A percentile compares a stretch with the other conserved stretches of the same genome.
phyloP scores from a whole-genome alignment of 2,797 vertebrate genomes.

The Petrocephalus schoutedeni region DNA sequence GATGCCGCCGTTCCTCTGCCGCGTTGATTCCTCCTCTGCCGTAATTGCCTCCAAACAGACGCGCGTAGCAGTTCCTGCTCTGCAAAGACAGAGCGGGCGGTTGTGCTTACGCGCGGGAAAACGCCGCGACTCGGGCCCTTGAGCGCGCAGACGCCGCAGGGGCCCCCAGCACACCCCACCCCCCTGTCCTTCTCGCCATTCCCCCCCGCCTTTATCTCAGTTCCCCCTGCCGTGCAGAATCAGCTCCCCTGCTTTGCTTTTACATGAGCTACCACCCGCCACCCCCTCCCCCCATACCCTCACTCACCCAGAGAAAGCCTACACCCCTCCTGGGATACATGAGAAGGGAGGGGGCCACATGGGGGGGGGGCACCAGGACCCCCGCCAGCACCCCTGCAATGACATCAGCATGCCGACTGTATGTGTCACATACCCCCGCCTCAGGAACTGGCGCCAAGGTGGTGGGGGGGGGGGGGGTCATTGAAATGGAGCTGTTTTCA shows the following conservation, averaged over 20 bases:
- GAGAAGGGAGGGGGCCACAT: not conserved
- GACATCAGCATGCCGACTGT: slow-evolving; percentile 45
- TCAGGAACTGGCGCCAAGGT: not conserved
- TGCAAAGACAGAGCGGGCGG: slow-evolving; percentile 45
- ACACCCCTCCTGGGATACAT: slow-evolving; percentile 12
- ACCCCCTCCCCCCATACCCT: slow-evolving; percentile 30
- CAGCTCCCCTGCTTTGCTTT: not conserved
- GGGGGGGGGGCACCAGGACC: slow-evolving; percentile 32
- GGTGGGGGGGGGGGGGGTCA: slow-evolving; percentile 15
- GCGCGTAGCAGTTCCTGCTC: slow-evolving; percentile 39
- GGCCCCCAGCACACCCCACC: not conserved
- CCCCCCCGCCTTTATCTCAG: slow-evolving; percentile 31
- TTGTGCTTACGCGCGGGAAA: slow-evolving; percentile 34
- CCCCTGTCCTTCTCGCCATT: slow-evolving; percentile 32
- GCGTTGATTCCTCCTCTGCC: slow-evolving; percentile 51
- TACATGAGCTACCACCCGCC: slow-evolving; percentile 23
- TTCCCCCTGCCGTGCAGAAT: not conserved
- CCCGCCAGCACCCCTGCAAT: slow-evolving; percentile 27
- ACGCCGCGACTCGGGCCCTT: not conserved
- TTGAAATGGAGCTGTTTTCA: slow-evolving; percentile 27
- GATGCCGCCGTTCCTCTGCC: slow-evolving; percentile 36
- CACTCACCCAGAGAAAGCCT: slow-evolving; percentile 15
- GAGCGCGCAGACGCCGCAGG: not conserved
- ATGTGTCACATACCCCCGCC: slow-evolving; percentile 34
- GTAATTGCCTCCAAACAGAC: slow-evolving; percentile 42